Base-by-base conservation (phyloP, 2,888 invertebrate genomes). In the Sesia apiformis region DNA sequence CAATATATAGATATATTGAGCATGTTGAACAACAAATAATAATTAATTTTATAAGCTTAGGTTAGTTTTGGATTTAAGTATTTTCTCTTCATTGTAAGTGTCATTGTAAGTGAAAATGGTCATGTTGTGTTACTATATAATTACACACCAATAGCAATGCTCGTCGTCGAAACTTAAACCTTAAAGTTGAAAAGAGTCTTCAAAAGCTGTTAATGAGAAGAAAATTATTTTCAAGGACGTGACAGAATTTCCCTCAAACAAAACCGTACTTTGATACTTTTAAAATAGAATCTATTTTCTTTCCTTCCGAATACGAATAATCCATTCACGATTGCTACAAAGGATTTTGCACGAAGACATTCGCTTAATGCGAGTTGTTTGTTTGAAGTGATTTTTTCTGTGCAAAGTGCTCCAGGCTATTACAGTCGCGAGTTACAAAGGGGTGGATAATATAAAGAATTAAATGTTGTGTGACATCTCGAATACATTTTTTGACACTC, bases 361-460 rank as follows among this genome's bases (percentile, higher is more conserved):
- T 67, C 59, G 52, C 63, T 55, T 72, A 74, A 75, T 72, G 71
- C 64, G 66, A 69, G 64, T 73, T 72, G 70, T 60, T 58, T 60
- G 60, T 70, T 70, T 68, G 67, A 66, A 75, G 66, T 67, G 68
- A 67, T 71, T 70, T 69, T 68, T 69, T 66, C 57, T 55, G 60
- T 56, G 60, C 53, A 59, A 61, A 69, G 57, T 59, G 59, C 60
- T 65, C 55, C 49, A 51, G 41, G 54, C 58, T 56, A 58, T 55
- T 58, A 56, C 38, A 38, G 58, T 60, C 58, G 54, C 38, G 38
- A 50, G 50, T 50, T 50, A 39, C 50, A 50, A 50, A 38, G 38
- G 50, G 39, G 38, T 42, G 39, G 38, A 38, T 50, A 38, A 50
- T 50, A 38, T 39, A n/a, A 46, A 46, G 8, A 46, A 46, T 46